phyloP scores from a whole-genome alignment of 53 echinoderm and acorn worm species.

The Luidia sarsii region DNA sequence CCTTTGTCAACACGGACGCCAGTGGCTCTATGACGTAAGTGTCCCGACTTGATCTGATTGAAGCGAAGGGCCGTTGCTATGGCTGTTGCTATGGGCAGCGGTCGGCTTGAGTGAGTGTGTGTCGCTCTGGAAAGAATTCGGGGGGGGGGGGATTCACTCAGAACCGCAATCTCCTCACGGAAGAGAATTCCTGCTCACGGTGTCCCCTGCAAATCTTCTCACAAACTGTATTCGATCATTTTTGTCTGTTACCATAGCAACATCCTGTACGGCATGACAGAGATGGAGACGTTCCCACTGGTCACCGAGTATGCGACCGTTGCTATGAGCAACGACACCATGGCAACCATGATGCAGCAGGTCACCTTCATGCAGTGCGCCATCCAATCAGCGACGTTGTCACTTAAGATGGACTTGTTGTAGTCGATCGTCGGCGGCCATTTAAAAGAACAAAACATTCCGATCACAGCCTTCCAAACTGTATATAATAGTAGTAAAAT shows the following conservation, averaged over 20 bases:
- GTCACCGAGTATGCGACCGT: conserved; percentile 24
- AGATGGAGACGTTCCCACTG: conserved; percentile 57
- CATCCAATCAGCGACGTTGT: conserved; percentile 66
- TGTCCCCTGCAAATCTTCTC: too few species aligned
- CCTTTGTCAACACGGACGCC: conserved; percentile 54
- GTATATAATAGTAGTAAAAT: not conserved
- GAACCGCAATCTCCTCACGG: too few species aligned
- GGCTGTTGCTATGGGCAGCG: too few species aligned
- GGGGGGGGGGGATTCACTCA: too few species aligned
- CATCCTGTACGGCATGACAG: conserved; percentile 63
- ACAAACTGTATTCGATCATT: not conserved
- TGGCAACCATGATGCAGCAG: conserved; percentile 54
- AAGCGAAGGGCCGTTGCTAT: too few species aligned
- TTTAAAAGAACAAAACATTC: too few species aligned
- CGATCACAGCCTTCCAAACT: not conserved
- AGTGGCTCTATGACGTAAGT: conserved; percentile 65
- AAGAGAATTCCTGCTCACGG: too few species aligned
- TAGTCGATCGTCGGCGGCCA: not conserved
- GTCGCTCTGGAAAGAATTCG: too few species aligned
- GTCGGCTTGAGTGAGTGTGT: too few species aligned
- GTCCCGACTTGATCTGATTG: too few species aligned
- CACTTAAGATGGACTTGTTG: conserved; percentile 49
- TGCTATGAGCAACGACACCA: conserved; percentile 54
- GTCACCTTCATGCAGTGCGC: conserved; percentile 60
- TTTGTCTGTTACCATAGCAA: conserved; percentile 22